Conservation (phyloP, 1,140 invertebrate genomes). For the Zaprionus africanus region DNA sequence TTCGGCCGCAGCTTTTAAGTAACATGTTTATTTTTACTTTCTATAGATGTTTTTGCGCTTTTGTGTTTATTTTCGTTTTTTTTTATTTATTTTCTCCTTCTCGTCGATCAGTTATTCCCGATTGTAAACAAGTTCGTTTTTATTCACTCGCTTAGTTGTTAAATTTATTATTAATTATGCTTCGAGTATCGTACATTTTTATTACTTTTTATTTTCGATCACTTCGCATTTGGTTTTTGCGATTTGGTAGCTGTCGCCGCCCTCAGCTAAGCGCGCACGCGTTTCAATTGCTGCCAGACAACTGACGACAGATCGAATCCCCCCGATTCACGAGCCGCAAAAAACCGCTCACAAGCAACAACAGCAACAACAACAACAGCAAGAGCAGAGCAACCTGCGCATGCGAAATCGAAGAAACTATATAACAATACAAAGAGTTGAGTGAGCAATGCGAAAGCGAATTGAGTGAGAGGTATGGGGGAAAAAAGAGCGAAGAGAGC, state of each 20-base stretch:
- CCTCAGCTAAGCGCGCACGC: slow-evolving; percentile 66
- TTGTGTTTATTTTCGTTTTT: slow-evolving; percentile 15
- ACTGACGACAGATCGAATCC: slow-evolving; percentile 58
- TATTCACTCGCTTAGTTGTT: slow-evolving; percentile 5
- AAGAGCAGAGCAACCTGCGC: slow-evolving; percentile 56
- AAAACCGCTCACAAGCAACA: slow-evolving; percentile 24
- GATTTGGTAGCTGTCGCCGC: slow-evolving; percentile 52
- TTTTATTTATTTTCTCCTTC: not conserved
- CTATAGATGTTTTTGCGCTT: slow-evolving; percentile 27
- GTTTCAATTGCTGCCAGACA: slow-evolving; percentile 68
- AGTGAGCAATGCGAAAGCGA: slow-evolving; percentile 1
- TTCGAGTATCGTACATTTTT: slow-evolving; percentile 1
- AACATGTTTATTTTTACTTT: slow-evolving; percentile 58
- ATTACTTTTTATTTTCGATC: slow-evolving; percentile 40
- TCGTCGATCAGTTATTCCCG: not conserved
- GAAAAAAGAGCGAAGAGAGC: not conserved
- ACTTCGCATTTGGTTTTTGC: slow-evolving; percentile 25
- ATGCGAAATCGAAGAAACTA: slow-evolving; percentile 59
- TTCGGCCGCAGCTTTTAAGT: slow-evolving; percentile 4
- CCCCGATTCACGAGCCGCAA: slow-evolving; percentile 24
- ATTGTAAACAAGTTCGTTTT: not conserved
- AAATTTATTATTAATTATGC: slow-evolving; percentile 15
- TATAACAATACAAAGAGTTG: slow-evolving; percentile 28
- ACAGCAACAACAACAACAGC: slow-evolving; percentile 2
- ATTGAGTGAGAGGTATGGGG: not conserved